A percentile compares a stretch with the other conserved stretches of the same genome.
These are phyloP conservation scores for Podarcis raffonei DNA, from an alignment of 2,113 vertebrate genomes.

Conservation along the genomic window DNA sequence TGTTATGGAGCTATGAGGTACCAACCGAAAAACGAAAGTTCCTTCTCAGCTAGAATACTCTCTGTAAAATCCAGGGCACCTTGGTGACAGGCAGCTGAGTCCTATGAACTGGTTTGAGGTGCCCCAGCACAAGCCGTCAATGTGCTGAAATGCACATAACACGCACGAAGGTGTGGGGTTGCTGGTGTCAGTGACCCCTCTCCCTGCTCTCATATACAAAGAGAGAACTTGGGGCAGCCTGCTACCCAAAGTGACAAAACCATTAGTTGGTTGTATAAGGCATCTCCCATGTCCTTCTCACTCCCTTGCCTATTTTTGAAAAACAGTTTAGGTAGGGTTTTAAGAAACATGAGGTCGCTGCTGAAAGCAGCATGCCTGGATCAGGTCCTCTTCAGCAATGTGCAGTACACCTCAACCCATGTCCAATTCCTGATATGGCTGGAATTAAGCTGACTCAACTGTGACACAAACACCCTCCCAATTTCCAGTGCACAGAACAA, in stretches of 20 bases:
- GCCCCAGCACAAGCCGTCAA: background rate
- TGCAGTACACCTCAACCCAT: slow-evolving; percentile 10
- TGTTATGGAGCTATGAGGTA: too few species aligned
- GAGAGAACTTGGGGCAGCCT: background rate
- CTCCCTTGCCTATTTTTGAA: background rate
- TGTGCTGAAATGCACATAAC: background rate
- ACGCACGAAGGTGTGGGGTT: background rate
- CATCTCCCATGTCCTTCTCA: background rate
- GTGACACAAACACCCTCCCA: background rate
- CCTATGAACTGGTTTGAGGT: background rate
- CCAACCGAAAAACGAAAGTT: background rate
- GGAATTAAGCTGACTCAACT: too few species aligned
- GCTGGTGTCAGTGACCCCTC: background rate
- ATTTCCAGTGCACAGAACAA: background rate
- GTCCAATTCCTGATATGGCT: background rate
- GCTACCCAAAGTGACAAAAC: background rate
- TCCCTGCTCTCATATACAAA: background rate
- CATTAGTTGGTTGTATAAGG: background rate
- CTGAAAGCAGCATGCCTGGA: slow-evolving; percentile 16
- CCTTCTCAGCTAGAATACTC: background rate
- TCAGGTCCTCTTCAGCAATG: slow-evolving; percentile 19
- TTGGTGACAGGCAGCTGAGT: too few species aligned
- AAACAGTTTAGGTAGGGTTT: background rate
- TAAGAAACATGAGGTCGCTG: slow-evolving; percentile 28
- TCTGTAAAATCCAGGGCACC: background rate